Evolutionary conservation across 2,888 invertebrate genomes (phyloP).

Genomic region (Caenorhabditis zanzibari): DNA sequence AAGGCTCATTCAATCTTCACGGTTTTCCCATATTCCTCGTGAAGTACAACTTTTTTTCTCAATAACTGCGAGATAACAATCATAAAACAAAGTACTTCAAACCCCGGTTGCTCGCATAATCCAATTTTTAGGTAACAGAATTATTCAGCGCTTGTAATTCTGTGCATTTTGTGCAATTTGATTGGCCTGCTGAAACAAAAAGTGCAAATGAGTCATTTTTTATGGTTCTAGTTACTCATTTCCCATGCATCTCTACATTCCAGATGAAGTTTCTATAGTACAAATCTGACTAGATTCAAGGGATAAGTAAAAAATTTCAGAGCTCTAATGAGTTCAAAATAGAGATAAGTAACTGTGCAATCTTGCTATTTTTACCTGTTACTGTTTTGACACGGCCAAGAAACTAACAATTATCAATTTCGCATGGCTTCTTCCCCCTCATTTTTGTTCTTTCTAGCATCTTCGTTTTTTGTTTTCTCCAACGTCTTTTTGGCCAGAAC

Average conservation of each 20-base stretch:
- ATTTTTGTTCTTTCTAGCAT: neutral
- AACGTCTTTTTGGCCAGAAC: slow-evolving; percentile 17
- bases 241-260: slow-evolving; percentile 22
- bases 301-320: neutral
- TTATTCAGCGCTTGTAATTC: slow-evolving; percentile 3
- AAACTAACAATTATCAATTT: slow-evolving; percentile 14
- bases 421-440: neutral
- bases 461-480: slow-evolving; percentile 3
- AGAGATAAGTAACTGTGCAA: too few relatives aligned
- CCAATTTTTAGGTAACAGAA: neutral
- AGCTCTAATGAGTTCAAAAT: too few relatives aligned
- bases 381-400: neutral
- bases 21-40: neutral
- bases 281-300: slow-evolving; percentile 11
- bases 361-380: too few relatives aligned
- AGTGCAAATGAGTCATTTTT: slow-evolving; percentile 32
- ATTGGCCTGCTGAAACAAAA: slow-evolving; percentile 15
- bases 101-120: neutral
- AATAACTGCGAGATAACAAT: slow-evolving; percentile 30
- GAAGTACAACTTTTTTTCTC: neutral
- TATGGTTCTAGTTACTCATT: neutral
- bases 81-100: neutral
- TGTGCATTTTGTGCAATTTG: slow-evolving; percentile 14
- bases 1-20: slow-evolving; percentile 8
- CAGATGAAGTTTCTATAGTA: slow-evolving; percentile 21